Conservation (phyloP, 2,113 vertebrate genomes). For the Pseudorhombus dupliciocellatus region DNA sequence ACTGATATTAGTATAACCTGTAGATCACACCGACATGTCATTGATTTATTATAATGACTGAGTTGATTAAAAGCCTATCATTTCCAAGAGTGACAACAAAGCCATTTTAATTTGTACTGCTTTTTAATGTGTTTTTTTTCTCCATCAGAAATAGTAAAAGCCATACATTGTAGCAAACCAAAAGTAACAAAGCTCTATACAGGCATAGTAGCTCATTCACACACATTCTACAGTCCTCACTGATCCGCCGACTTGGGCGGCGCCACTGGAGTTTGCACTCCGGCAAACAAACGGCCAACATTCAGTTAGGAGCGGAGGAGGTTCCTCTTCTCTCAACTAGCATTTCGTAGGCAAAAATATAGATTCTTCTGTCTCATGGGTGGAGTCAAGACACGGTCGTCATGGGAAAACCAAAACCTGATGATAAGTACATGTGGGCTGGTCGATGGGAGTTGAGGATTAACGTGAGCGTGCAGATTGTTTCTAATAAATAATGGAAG, state of each 20-base stretch:
- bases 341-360: slow-evolving; percentile 36
- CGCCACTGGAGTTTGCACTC: slow-evolving; percentile 48
- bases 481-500: slow-evolving; percentile 66
- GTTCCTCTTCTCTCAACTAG: slow-evolving; percentile 31
- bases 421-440: slow-evolving; percentile 3
- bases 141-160: slow-evolving; percentile 87
- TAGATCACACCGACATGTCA: too few relatives aligned
- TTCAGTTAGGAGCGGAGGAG: slow-evolving; percentile 44
- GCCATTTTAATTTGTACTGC: slow-evolving; percentile 80
- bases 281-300: slow-evolving; percentile 48
- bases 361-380: slow-evolving; percentile 27
- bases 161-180: slow-evolving; percentile 92
- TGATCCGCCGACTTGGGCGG: slow-evolving; percentile 48
- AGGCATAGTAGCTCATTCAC: slow-evolving; percentile 86
- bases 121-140: slow-evolving; percentile 80
- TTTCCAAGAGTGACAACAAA: neutral
- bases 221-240: slow-evolving; percentile 76
- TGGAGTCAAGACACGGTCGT: slow-evolving; percentile 19
- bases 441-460: slow-evolving; percentile 27
- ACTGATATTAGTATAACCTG: too few relatives aligned
- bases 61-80: neutral
- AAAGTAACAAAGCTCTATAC: slow-evolving; percentile 85
- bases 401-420: slow-evolving; percentile 2
- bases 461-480: slow-evolving; percentile 60
- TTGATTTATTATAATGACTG: too few relatives aligned